phyloP scores from a whole-genome alignment of 2,113 vertebrate species.

The Saimiri boliviensis region DNA sequence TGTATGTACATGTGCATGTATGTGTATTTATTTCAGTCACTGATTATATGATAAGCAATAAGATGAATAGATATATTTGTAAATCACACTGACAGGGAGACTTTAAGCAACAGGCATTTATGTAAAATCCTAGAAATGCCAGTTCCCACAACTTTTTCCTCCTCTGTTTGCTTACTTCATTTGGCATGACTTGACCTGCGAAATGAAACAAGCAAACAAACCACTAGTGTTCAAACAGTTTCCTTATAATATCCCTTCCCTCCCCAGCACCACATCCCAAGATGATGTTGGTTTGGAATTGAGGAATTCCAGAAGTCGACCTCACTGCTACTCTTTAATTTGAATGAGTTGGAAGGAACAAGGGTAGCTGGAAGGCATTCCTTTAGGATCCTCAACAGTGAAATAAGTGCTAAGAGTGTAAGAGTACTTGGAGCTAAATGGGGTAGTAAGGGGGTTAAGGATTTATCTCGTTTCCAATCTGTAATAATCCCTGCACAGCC shows the following conservation, averaged over 20 bases:
- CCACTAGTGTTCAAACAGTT: rapidly evolving
- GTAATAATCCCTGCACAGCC: no score
- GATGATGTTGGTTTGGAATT: background rate
- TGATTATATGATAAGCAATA: background rate
- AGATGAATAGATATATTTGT: background rate
- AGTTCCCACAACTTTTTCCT: background rate
- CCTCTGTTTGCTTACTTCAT: background rate
- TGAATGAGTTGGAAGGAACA: background rate
- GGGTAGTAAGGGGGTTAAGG: background rate
- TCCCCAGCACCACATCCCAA: background rate
- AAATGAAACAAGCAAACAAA: background rate
- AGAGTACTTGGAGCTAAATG: background rate
- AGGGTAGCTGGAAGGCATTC: background rate
- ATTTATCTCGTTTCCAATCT: background rate
- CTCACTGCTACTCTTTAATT: background rate
- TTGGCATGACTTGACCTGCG: background rate
- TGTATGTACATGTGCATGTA: background rate
- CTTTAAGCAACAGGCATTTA: background rate
- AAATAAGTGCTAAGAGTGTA: background rate
- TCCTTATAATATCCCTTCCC: background rate
- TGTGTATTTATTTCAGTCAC: background rate
- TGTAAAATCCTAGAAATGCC: background rate
- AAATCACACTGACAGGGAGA: background rate
- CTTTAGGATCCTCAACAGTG: background rate
- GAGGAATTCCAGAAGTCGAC: background rate